Conservation (phyloP, 2,888 invertebrate species). For the Oxycera nigricornis region DNA sequence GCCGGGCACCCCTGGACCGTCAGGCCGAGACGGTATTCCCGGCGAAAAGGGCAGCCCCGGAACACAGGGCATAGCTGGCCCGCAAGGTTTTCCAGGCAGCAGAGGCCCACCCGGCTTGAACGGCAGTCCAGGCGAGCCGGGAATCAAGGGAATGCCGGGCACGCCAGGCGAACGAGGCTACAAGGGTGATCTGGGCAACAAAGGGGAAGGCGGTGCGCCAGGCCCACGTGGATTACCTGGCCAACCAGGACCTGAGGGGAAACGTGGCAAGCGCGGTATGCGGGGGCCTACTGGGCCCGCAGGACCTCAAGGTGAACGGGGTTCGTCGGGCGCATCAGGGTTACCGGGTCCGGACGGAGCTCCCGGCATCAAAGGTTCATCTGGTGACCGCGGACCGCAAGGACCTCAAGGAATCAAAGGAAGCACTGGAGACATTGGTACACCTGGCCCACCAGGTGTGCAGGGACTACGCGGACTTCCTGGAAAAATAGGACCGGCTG, state of each 20-base stretch:
- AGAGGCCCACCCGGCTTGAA: constrained; percentile 77
- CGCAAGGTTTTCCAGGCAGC: constrained; percentile 83
- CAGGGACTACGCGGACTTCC: constrained; percentile 69
- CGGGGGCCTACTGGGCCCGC: constrained; percentile 76
- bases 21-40: constrained; percentile 81
- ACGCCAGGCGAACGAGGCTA: constrained; percentile 78
- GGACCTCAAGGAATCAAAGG: constrained; percentile 73
- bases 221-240: constrained; percentile 82
- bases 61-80: constrained; percentile 73
- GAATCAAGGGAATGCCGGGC: constrained; percentile 79
- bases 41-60: constrained; percentile 84
- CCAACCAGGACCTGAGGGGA: constrained; percentile 75
- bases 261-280: constrained; percentile 80
- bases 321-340: constrained; percentile 63
- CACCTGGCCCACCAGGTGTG: constrained; percentile 67
- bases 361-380: constrained; percentile 76
- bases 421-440: constrained; percentile 66
- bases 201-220: constrained; percentile 76
- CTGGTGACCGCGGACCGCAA: constrained; percentile 75
- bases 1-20: constrained; percentile 73
- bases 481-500: constrained; percentile 75
- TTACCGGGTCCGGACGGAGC: constrained; percentile 80
- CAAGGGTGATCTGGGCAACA: constrained; percentile 79
- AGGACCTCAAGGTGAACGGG: constrained; percentile 79
- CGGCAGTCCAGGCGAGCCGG: constrained; percentile 77